Evolutionary conservation across 2,797 vertebrate species (phyloP), one percentile per base, ranked within the genome.

Genomic region (Enteromius radiatus): DNA sequence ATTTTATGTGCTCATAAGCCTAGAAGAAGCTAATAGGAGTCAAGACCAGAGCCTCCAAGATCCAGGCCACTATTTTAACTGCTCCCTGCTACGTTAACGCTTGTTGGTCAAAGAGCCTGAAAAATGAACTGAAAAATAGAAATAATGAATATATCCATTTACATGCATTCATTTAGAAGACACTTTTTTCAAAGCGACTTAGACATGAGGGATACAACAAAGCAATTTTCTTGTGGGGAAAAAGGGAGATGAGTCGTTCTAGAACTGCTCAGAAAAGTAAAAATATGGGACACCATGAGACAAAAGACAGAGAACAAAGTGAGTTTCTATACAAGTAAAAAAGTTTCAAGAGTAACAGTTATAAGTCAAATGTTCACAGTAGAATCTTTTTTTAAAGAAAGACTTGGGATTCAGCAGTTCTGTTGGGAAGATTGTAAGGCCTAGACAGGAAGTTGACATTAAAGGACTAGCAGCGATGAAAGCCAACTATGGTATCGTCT

Each of bases 231-330:
- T 23, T 43, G 21, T 69, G 14, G 21, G 21, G 65, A 11, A n/a
- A 68, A 38, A 68, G 10, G 2, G 23, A 61, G 14, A 76, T 41
- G 23, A 41, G 14, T 61, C 43, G 52, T 76, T 61, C 1, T 5
- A 61, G 36, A 41, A 75, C 38, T 41, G n/a, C 33, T 76, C 8
- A 76, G 52, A 74, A 36, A 74, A 74, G 28, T 36, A n/a, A 52
- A 73, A 74, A 74, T 54, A 23, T 74, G 11, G 21, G 31, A 38
- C 21, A 23, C 71, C 49, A 56, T 38, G 49, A 52, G 45, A 33
- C 45, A 52, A 73, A 19, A 33, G 45, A 33, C 52, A 52, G 9
- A 33, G 28, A 71, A 69, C 49, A 26, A 71, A 12, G 9, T 1
- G 26, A 47, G 45, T 11, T 71, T 71, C 69, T 49, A 28, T 49